Base-by-base conservation (phyloP, 2,113 vertebrate genomes). In the Labeo catla region DNA sequence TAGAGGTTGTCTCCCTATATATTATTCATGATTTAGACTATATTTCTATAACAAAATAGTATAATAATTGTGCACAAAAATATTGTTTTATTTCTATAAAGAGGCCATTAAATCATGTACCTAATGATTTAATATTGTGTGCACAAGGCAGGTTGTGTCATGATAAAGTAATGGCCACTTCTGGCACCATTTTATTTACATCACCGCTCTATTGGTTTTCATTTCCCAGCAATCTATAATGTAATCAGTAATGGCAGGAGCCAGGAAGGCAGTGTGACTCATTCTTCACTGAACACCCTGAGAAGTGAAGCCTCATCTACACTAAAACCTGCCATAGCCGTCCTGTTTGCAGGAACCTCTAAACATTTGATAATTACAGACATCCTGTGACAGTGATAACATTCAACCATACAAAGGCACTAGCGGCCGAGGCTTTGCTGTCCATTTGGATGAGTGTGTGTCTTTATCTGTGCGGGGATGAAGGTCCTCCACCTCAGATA, bases 401-500 rank as follows among this genome's bases (percentile, higher is more conserved):
- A 89, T 86, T 90, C 52, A 87, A 39, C 72, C 43, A 39, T 81
- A 90, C 84, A 86, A 90, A 84, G 72, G 82, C 81, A 36, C 57
- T 47, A 81, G 84, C 12, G 47, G 52, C 83, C 73, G 45, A 45
- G 70, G 59, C 76, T 28, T 68, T 72, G 78, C 16, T 59, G 36
- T 63, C 16, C 28, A 19, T 63, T 77, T 81, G 65, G 28, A 65
- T 77, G 85, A 72, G 77, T 66, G 61, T 45, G 54, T 66, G 43
- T 66, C 74, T 61, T 61, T 39, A 49, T 80, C 57, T 79, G 72
- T 83, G 28, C 61, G 65, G 39, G 76, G 73, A 49, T 15, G 8
- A 76, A 79, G 76, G 52, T 83, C 76, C 66, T 68, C 59, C 45
- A 47, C 34, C 63, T 65, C 66, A 34, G 86, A 89, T 87, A 89